Conservation (phyloP, 2,888 invertebrate genomes). For the Synanthedon andrenaeformis region DNA sequence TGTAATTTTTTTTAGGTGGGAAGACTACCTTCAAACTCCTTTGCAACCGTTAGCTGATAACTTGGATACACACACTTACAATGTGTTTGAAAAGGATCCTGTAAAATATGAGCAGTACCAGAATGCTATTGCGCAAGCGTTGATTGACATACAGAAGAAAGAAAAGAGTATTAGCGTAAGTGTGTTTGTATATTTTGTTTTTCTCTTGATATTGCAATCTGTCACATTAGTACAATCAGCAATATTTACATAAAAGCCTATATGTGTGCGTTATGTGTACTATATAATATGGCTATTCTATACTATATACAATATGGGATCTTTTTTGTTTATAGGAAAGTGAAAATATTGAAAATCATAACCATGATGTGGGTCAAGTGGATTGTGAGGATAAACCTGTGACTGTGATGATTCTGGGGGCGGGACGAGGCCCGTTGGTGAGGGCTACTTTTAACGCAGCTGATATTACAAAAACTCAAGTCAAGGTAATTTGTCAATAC, state of each 20-base stretch:
- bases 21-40: constrained; percentile 91
- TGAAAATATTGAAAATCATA: neutral
- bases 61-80: constrained; percentile 95
- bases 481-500: constrained; percentile 61
- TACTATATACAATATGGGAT: too few species aligned
- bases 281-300: too few species aligned
- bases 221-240: too few species aligned
- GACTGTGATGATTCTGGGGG: constrained; percentile 90
- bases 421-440: constrained; percentile 95
- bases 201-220: too few species aligned
- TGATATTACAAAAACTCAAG: constrained; percentile 77
- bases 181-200: too few species aligned
- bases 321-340: too few species aligned
- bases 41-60: constrained; percentile 96
- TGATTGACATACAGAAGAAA: constrained; percentile 68
- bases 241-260: too few species aligned
- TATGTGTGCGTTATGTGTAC: too few species aligned
- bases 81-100: constrained; percentile 98
- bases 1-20: constrained; percentile 75
- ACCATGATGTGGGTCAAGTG: constrained; percentile 13
- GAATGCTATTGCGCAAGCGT: constrained; percentile 80
- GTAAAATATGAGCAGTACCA: constrained; percentile 93
- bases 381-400: constrained; percentile 16
- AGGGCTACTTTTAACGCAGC: constrained; percentile 87
- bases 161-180: constrained; percentile 1